Base-by-base conservation (phyloP, 1,140 invertebrate species). In the Nebria ingens region DNA sequence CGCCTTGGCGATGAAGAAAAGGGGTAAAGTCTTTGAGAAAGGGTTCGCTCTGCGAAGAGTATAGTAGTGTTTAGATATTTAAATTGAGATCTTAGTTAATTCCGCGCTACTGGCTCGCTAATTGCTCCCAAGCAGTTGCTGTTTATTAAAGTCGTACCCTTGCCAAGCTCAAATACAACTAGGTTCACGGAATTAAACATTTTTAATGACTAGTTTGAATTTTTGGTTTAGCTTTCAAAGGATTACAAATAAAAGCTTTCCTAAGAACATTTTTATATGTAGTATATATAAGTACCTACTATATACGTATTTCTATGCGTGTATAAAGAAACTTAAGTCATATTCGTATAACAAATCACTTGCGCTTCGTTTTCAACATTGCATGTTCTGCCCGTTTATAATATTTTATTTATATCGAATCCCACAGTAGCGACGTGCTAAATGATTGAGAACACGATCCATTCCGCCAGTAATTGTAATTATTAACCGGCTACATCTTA, bases 51-150 rank as follows among this genome's bases (percentile, higher is more conserved):
- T 45, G 3, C 9, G 40, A 45, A 45, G 6, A 17, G 40, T 9
- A 12, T n/a, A n/a, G n/a, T 45, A 12, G 40, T 45, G 40, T 45
- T 45, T 45, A 45, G 40, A 45, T 45, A 45, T 45, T 45, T 45
- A 45, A 45, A 45, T 45, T 45, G 40, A 45, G 40, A 45, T 45
- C 40, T 45, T 45, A 45, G 40, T 45, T 45, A 45, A 45, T 45
- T 45, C 40, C 40, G 40, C 40, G 40, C 40, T 45, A 45, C 40
- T 45, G 40, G 40, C 40, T 45, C 15, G 40, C 40, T 45, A 45
- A 45, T 45, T 45, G 40, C 40, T 45, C 40, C 40, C 40, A 11
- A 45, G 40, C 40, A 45, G 40, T 45, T 45, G 40, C 9, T 45
- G 40, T 45, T 45, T 45, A 45, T 45, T 45, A 45, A 45, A 45